A percentile compares a stretch with the other conserved stretches of the same genome.
These are phyloP conservation scores for Hemibagrus guttatus DNA, from an alignment of 2,797 vertebrate genomes.

Conservation along the genomic window DNA sequence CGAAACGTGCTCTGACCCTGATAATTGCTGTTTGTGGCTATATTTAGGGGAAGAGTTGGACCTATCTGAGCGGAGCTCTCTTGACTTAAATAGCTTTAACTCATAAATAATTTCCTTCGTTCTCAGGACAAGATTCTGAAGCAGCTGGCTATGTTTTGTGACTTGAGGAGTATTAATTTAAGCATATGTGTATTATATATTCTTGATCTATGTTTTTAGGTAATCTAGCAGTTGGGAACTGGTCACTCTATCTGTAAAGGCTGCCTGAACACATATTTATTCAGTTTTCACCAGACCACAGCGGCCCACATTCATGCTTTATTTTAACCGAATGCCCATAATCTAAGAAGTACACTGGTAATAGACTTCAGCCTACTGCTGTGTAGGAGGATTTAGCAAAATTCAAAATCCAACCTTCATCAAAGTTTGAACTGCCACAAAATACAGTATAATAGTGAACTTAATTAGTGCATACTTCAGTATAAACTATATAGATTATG, in stretches of 20 bases:
- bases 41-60: not conserved
- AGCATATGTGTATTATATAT: no score
- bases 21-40: slow-evolving; percentile 6
- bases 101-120: not conserved
- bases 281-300: no score
- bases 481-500: no score
- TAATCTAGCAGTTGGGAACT: no score
- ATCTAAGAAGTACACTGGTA: not conserved
- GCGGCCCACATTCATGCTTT: not conserved
- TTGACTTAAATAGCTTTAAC: slow-evolving; percentile 7
- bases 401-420: not conserved
- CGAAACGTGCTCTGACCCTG: not conserved
- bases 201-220: no score
- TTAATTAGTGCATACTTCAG: not conserved
- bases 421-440: not conserved
- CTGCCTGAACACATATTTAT: no score
- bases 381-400: not conserved
- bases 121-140: not conserved
- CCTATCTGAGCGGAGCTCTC: not conserved
- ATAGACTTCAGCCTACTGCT: not conserved
- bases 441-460: not conserved
- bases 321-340: not conserved
- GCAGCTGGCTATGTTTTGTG: not conserved
- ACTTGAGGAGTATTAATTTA: no score
- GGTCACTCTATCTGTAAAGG: no score